Evolutionary conservation across 2,888 invertebrate species (phyloP).

Genomic region (Lasius platythorax): DNA sequence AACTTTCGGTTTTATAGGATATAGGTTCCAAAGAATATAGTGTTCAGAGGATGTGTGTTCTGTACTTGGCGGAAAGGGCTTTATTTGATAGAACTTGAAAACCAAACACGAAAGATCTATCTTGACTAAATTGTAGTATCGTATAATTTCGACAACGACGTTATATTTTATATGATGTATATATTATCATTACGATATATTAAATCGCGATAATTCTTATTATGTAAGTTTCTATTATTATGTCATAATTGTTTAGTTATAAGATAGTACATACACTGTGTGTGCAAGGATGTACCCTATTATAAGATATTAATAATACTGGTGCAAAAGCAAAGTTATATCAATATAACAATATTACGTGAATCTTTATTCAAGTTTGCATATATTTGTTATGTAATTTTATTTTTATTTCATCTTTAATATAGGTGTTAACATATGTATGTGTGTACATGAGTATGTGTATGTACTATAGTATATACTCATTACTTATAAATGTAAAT

Average conservation of each 20-base stretch:
- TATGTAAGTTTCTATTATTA: conserved; percentile 61
- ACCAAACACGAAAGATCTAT: conserved; percentile 56
- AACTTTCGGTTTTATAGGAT: conserved; percentile 64
- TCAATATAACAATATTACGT: not conserved
- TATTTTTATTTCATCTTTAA: not conserved
- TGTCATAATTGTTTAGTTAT: conserved; percentile 58
- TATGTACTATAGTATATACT: conserved; percentile 1
- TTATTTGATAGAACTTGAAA: conserved; percentile 33
- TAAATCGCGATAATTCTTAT: conserved; percentile 44
- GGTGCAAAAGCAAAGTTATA: not conserved
- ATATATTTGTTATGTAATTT: conserved; percentile 12
- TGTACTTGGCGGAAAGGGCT: conserved; percentile 57
- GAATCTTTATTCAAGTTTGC: not conserved
- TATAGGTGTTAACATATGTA: conserved; percentile 14
- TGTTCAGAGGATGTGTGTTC: conserved; percentile 73
- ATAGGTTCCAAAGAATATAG: conserved; percentile 79
- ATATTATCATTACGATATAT: conserved; percentile 58
- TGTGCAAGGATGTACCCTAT: not conserved
- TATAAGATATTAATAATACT: conserved; percentile 1
- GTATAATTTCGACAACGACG: conserved; percentile 67
- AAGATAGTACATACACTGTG: not conserved
- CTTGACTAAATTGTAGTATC: conserved; percentile 54
- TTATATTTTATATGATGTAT: conserved; percentile 67
- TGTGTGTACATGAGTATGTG: conserved; percentile 13
- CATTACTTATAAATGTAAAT: not conserved